Percentiles rank a stretch among this genome's conserved stretches.
Conservation (phyloP, 2,113 vertebrate species). For the Murina feae region DNA sequence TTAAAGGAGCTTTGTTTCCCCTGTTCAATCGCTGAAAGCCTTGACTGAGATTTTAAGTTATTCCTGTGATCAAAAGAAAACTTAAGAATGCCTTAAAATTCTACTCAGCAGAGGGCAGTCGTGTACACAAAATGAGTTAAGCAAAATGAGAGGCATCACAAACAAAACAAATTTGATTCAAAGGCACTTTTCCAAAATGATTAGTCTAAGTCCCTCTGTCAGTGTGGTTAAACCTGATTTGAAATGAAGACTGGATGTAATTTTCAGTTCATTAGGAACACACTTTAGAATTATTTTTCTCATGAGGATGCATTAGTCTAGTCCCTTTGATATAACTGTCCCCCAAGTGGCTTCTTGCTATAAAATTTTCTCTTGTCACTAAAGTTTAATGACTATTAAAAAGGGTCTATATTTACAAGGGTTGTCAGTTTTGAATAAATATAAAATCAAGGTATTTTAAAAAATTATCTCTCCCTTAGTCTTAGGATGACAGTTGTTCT, state of each 20-base stretch:
- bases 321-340: not conserved
- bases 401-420: not conserved
- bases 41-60: no score
- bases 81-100: not conserved
- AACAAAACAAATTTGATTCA: not conserved
- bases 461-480: not conserved
- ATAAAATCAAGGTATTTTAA: not conserved
- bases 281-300: not conserved
- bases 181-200: not conserved
- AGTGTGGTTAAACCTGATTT: not conserved
- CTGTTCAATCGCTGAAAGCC: no score
- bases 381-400: not conserved
- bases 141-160: no score
- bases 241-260: not conserved
- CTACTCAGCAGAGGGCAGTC: slow-evolving; percentile 66
- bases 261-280: not conserved
- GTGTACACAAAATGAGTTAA: not conserved
- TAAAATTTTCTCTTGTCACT: not conserved
- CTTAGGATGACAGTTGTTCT: not conserved
- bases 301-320: not conserved
- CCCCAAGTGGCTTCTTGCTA: not conserved
- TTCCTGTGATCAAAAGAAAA: not conserved
- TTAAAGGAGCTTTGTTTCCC: no score
- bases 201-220: not conserved
- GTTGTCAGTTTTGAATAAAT: not conserved